These are phyloP conservation scores for Acanthornis magna DNA, from an alignment of 2,797 vertebrate genomes.

Conservation along the genomic window DNA sequence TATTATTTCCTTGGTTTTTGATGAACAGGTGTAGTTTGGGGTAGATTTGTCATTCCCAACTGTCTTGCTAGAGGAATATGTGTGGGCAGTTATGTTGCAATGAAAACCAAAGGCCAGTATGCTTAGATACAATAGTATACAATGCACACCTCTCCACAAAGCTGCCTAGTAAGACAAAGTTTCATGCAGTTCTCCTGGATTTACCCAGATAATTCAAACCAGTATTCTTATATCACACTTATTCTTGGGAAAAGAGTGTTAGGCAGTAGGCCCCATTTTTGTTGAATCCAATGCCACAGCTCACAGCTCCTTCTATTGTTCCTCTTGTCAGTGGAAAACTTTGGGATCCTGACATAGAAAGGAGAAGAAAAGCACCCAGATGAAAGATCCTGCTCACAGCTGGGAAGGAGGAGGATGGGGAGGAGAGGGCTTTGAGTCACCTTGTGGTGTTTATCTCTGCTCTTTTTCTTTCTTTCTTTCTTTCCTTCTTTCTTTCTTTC, in stretches of 20 bases:
- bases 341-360: neutral
- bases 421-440: neutral
- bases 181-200: neutral
- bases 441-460: neutral
- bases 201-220: conserved; percentile 10
- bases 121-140: neutral
- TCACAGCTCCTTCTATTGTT: neutral
- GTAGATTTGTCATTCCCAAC: neutral
- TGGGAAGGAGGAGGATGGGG: neutral
- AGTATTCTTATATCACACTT: conserved; percentile 3
- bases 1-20: neutral
- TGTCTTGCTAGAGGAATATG: neutral
- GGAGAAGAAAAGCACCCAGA: conserved; percentile 25
- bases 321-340: neutral
- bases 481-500: neutral
- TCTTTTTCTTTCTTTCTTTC: neutral
- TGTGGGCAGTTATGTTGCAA: neutral
- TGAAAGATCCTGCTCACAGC: neutral
- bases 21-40: neutral
- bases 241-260: neutral
- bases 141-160: rapidly evolving
- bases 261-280: neutral
- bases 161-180: neutral
- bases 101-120: neutral
- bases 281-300: neutral